These are phyloP conservation scores for Ranitomeya imitator DNA, from an alignment of 2,113 vertebrate species.

Conservation along the genomic window DNA sequence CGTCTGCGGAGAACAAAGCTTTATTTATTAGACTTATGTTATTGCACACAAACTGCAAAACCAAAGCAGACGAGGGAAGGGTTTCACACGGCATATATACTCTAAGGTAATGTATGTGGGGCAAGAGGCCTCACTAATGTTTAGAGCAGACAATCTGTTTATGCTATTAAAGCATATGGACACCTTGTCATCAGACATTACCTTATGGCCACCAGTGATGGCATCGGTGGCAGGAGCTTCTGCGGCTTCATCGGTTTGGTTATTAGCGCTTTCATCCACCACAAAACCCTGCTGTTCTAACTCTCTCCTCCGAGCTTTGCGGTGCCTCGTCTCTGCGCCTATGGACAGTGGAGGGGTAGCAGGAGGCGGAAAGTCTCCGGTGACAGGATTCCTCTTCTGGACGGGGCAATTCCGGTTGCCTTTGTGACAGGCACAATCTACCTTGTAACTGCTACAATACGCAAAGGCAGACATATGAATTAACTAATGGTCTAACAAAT, in stretches of 20 bases:
- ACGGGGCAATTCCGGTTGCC: conserved; percentile 97
- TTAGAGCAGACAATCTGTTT: background rate
- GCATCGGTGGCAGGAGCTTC: conserved; percentile 67
- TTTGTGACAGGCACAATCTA: conserved; percentile 98
- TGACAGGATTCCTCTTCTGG: conserved; percentile 92
- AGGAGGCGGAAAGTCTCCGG: conserved; percentile 79
- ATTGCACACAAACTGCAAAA: background rate
- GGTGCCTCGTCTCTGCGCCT: conserved; percentile 90
- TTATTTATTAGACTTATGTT: background rate
- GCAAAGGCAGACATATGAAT: background rate
- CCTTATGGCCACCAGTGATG: conserved; percentile 84
- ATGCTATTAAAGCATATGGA: background rate
- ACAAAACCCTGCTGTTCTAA: conserved; percentile 76
- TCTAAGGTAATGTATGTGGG: background rate
- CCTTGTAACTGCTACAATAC: conserved; percentile 94
- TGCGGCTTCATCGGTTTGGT: conserved; percentile 76
- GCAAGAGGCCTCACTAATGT: background rate
- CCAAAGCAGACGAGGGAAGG: too few species aligned
- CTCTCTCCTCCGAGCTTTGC: conserved; percentile 90
- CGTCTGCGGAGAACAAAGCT: background rate
- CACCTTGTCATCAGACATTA: conserved; percentile 57
- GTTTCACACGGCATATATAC: background rate
- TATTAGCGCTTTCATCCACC: conserved; percentile 75
- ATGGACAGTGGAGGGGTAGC: conserved; percentile 75
- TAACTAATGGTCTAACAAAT: background rate